A percentile compares a stretch with the other conserved stretches of the same genome.
Evolutionary conservation across 2,797 vertebrate genomes (phyloP).

Genomic region (Yasuhikotakia modesta): DNA sequence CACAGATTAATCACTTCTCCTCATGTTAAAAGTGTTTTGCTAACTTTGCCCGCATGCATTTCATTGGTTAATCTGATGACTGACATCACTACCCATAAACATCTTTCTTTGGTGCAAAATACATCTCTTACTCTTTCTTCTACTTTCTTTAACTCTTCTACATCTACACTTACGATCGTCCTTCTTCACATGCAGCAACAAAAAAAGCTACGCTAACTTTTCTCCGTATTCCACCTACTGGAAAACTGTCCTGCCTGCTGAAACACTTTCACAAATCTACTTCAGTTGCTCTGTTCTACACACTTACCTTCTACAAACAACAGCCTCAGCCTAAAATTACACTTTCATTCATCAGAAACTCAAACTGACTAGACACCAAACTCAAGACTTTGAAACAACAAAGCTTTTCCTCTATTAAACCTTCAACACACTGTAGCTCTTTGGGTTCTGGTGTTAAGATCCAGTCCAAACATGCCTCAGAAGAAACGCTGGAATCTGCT

Average conservation of each 20-base stretch:
- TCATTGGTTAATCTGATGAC: background rate
- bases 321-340: conserved; percentile 3
- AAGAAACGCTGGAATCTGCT: conserved; percentile 68
- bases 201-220: conserved; percentile 28
- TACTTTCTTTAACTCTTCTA: conserved; percentile 37
- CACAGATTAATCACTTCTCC: too few species aligned
- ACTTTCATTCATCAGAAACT: background rate
- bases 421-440: conserved; percentile 37
- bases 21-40: too few species aligned
- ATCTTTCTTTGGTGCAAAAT: conserved; percentile 51
- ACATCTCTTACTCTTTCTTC: background rate
- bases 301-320: conserved; percentile 46
- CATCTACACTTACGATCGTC: conserved; percentile 48
- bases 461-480: conserved; percentile 39
- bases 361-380: background rate
- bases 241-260: conserved; percentile 24
- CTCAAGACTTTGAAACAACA: conserved; percentile 33
- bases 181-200: conserved; percentile 30
- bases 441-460: conserved; percentile 13
- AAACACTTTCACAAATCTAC: conserved; percentile 42
- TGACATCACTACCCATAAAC: background rate
- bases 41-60: conserved; percentile 16
- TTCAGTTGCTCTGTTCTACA: conserved; percentile 3
- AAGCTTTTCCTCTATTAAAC: conserved; percentile 30
- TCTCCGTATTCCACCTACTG: conserved; percentile 36